Conservation (phyloP, 2,797 vertebrate genomes). For the Gephyroberyx darwinii region DNA sequence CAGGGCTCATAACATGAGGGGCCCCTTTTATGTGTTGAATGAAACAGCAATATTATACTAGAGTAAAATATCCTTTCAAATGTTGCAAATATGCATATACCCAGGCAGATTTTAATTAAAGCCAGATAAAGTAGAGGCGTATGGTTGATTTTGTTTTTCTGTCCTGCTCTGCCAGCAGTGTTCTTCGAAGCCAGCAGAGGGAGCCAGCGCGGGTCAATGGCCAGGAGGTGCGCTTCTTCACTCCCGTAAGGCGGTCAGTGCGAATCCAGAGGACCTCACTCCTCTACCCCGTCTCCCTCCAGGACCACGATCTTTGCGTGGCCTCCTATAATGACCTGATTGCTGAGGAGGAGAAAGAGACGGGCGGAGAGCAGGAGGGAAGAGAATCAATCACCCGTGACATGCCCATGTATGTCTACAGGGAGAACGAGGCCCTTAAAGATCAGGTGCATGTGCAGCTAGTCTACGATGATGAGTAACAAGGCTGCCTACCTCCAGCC, state of each 20-base stretch:
- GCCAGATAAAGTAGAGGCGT: no score
- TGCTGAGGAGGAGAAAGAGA: conserved; percentile 64
- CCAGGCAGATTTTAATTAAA: no score
- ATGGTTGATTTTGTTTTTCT: background rate
- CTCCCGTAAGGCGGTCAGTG: conserved; percentile 88
- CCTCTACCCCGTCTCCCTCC: conserved; percentile 82
- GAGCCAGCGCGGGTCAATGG: conserved; percentile 62
- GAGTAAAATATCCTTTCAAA: no score
- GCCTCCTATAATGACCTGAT: conserved; percentile 84
- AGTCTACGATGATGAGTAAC: conserved; percentile 46
- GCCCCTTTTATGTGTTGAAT: no score
- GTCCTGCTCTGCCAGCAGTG: conserved; percentile 42
- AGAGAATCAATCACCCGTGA: background rate
- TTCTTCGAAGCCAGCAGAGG: conserved; percentile 61
- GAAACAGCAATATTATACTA: no score
- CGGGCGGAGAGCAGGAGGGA: conserved; percentile 46
- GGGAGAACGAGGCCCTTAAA: conserved; percentile 79
- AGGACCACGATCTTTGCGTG: conserved; percentile 88
- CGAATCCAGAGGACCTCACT: conserved; percentile 77
- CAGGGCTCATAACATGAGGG: no score
- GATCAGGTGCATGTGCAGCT: conserved; percentile 75
- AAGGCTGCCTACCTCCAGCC: no score
- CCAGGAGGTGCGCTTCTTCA: conserved; percentile 85
- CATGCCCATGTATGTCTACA: conserved; percentile 76
- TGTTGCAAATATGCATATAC: no score